phyloP scores from a whole-genome alignment of 2,888 invertebrate species.

The Melinopterus prodromus region DNA sequence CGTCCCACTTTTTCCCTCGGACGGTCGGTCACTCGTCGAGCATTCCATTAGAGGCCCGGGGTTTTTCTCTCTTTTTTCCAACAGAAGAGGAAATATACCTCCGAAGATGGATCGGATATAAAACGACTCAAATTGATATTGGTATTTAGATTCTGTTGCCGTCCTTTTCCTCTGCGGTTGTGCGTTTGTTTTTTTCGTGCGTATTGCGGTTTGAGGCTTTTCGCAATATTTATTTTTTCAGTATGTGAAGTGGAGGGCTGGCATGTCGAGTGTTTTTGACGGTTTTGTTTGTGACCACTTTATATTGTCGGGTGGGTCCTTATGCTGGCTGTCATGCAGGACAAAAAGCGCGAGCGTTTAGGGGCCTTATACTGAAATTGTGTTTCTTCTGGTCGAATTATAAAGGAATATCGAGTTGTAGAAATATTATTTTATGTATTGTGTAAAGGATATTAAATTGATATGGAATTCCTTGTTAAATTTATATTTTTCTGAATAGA shows the following conservation, averaged over 20 bases:
- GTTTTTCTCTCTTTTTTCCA: neutral
- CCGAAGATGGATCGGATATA: constrained; percentile 4
- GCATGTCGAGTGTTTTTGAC: neutral
- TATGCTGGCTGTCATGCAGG: neutral
- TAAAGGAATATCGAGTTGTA: neutral
- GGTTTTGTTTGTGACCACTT: neutral
- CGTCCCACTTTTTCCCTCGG: neutral
- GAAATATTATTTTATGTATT: too few species aligned
- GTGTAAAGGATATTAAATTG: too few species aligned
- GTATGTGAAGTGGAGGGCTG: neutral
- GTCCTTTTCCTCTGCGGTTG: neutral
- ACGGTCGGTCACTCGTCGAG: neutral
- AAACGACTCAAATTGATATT: neutral
- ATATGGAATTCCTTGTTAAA: too few species aligned
- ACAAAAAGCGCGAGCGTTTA: neutral
- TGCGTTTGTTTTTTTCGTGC: neutral
- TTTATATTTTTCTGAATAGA: too few species aligned
- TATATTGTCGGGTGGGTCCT: neutral
- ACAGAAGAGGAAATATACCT: neutral
- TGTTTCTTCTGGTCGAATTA: neutral
- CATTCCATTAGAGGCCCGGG: neutral
- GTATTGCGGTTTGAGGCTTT: neutral
- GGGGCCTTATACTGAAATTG: neutral
- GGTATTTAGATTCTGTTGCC: neutral
- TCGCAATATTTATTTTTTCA: neutral